Evolutionary conservation across 2,113 vertebrate genomes (phyloP).

Genomic region (Leptodactylus fuscus): DNA sequence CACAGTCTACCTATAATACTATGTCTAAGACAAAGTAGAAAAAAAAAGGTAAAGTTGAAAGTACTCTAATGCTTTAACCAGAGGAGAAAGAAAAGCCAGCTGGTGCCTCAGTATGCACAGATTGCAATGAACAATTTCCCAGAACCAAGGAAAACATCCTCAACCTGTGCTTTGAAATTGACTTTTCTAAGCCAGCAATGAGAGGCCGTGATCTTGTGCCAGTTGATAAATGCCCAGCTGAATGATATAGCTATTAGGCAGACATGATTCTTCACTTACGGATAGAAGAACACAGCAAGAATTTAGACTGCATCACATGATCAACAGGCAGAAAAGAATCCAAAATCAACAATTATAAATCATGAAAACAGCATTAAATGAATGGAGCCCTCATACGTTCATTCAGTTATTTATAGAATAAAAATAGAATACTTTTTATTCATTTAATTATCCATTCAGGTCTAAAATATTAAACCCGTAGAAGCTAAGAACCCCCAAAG

Average conservation of each 20-base stretch:
- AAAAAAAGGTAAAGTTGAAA: slow-evolving; percentile 28
- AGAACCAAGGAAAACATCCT: slow-evolving; percentile 51
- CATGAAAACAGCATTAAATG: neutral
- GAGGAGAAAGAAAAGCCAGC: slow-evolving; percentile 35
- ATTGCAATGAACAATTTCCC: slow-evolving; percentile 40
- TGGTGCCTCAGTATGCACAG: slow-evolving; percentile 51
- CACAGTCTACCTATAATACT: too few species aligned
- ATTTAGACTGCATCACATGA: neutral
- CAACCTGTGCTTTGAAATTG: slow-evolving; percentile 50
- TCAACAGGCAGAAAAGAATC: neutral
- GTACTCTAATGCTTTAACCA: slow-evolving; percentile 34
- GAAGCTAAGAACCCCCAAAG: too few species aligned
- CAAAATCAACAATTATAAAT: neutral
- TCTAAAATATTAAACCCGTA: too few species aligned
- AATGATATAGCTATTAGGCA: slow-evolving; percentile 29
- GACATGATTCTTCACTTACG: neutral
- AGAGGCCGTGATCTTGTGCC: slow-evolving; percentile 37
- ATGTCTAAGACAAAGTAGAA: neutral
- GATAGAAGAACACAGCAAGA: neutral
- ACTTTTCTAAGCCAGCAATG: slow-evolving; percentile 40
- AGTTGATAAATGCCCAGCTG: slow-evolving; percentile 42
- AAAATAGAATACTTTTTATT: too few species aligned
- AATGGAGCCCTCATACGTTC: too few species aligned
- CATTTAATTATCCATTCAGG: too few species aligned
- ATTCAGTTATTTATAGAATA: too few species aligned